A percentile compares a stretch with the other conserved stretches of the same genome.
phyloP scores from a whole-genome alignment of 2,797 vertebrate species.

The Bradypus variegatus region DNA sequence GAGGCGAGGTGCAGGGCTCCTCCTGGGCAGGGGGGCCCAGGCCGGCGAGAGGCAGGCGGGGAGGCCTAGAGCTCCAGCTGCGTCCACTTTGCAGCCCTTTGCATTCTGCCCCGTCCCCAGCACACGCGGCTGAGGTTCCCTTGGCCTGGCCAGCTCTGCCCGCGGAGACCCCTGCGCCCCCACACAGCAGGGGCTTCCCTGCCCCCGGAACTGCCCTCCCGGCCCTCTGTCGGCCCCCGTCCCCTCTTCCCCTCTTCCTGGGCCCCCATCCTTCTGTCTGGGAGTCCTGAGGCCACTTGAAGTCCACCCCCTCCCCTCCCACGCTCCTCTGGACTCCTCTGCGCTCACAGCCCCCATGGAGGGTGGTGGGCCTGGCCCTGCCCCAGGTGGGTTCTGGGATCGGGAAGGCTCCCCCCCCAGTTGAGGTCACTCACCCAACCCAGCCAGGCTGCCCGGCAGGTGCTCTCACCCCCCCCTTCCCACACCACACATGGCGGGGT shows the following conservation, averaged over 20 bases:
- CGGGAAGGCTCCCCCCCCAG: not conserved
- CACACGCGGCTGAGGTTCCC: not conserved
- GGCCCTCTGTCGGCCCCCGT: not conserved
- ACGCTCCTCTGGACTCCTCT: not conserved
- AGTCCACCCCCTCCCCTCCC: not conserved
- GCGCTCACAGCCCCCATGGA: accelerated
- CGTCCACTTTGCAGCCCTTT: too few relatives aligned
- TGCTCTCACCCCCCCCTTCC: too few relatives aligned
- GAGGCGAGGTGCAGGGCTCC: accelerated
- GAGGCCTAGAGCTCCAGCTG: too few relatives aligned
- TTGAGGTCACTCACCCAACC: too few relatives aligned
- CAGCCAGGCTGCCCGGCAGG: too few relatives aligned
- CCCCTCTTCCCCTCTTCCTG: not conserved
- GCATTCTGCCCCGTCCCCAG: not conserved
- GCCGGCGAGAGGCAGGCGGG: not conserved
- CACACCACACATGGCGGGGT: too few relatives aligned
- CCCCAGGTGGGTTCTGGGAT: too few relatives aligned
- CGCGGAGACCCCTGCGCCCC: not conserved
- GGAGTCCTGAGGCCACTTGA: not conserved
- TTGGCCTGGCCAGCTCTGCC: not conserved
- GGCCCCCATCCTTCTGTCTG: not conserved
- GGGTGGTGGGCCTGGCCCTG: not conserved
- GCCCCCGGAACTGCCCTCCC: not conserved
- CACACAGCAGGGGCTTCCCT: not conserved
- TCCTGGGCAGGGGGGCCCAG: not conserved